Evolutionary conservation across 2,888 invertebrate species (phyloP), one percentile per base, ranked within the genome.

Genomic region (Zele albiditarsus): DNA sequence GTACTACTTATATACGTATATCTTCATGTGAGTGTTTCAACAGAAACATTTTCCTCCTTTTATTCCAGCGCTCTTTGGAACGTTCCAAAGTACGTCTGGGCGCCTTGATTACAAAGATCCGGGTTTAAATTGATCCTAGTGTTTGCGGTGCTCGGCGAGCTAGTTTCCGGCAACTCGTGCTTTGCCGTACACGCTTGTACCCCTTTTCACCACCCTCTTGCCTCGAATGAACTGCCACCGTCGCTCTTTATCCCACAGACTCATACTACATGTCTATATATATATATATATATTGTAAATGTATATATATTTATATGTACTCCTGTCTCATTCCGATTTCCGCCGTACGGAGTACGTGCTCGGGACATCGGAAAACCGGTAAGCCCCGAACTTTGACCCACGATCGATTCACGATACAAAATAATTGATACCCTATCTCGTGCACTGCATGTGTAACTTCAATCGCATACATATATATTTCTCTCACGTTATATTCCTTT

Each of bases 71-170:
- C 72, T 69, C 76, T 76, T 78, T 72, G 75, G 70, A 65, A 73
- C 69, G 38, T 66, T 75, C 49, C 28, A 38, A 58, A 66, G 65
- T 71, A 65, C 71, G 63, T 75, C 67, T 81, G 80, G 82, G 82
- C 82, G 75, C 85, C 84, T 86, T 88, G 88, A 88, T 88, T 88
- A 87, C 87, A 85, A 85, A 87, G 87, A 88, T 88, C 86, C 82
- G 86, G 86, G 87, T 86, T 88, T 84, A 87, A 88, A 88, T 86
- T 84, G 86, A 85, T 84, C 83, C 82, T 79, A 77, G 81, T 86
- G 85, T 86, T 86, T 86, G 82, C 84, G 79, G 82, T 83, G 78
- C 75, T 71, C 71, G 73, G 77, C 78, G 60, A 77, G 73, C 69
- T 74, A 65, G 68, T 73, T 69, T 46, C 63, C 66, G 63, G 75